Evolutionary conservation across 2,888 invertebrate genomes (phyloP), one percentile per base, ranked within the genome.

Genomic region (Drosophila paucipuncta): DNA sequence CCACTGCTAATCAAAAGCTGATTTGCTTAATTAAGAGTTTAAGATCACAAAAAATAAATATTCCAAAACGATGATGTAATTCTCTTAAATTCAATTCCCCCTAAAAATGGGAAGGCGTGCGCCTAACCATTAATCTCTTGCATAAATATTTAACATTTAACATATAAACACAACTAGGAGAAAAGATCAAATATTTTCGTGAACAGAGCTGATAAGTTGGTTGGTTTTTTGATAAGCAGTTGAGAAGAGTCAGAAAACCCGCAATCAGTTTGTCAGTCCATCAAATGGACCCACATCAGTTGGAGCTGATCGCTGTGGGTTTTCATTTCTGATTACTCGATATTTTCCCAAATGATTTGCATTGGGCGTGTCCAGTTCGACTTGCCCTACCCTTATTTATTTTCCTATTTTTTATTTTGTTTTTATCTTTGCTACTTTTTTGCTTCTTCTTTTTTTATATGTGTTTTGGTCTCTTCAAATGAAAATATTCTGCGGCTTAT

Each of bases 81-180:
- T 71, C 67, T 35, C 53, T 60, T 62, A 13, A 41, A 35, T 35
- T n/a, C 18, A n/a, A 50, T 47, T 53, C 43, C 64, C 35, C 22
- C 35, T 49, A 66, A 52, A 61, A 61, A 70, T 68, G 61, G 69
- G 66, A 67, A 71, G 89, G 85, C 89, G 88, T 86, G 88, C 85
- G 85, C 79, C 83, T 76, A 78, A 80, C 80, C 80, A 90, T 91
- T 90, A 91, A 91, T 91, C 91, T 91, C 81, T 83, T 82, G 80
- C 81, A 69, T 78, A 83, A 89, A 85, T 78, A 91, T 76, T 85
- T 76, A 88, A 83, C 74, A 83, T 73, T 80, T 82, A 72, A 76
- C 75, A 80, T 60, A 35, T 41, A 41, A 33, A 68, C 85, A 73
- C 79, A 68, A 53, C 54, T 62, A 35, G 39, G 53, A 76, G 31